Evolutionary conservation across 1,140 invertebrate genomes (phyloP).

Genomic region (Caenorhabditis brenneri): DNA sequence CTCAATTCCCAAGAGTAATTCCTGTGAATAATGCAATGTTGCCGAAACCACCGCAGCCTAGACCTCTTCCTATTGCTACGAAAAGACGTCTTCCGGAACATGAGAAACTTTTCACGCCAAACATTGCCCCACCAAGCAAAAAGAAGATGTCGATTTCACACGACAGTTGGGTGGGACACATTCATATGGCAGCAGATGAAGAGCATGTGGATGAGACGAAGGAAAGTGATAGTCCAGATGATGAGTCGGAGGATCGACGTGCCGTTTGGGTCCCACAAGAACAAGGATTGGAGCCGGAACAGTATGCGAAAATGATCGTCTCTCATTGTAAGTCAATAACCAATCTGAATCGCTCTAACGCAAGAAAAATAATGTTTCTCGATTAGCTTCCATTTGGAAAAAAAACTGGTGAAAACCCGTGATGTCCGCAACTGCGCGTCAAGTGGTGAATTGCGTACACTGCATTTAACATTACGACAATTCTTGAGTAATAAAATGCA

Average conservation of each 20-base stretch:
- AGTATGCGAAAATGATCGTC: background rate
- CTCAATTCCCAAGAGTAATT: background rate
- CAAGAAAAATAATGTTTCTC: no score
- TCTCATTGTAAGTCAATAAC: background rate
- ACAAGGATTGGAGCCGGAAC: background rate
- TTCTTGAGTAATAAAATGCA: no score
- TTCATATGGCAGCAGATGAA: background rate
- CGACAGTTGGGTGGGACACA: background rate
- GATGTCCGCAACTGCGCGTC: no score
- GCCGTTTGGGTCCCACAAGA: conserved; percentile 1
- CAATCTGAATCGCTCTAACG: no score
- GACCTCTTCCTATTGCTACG: background rate
- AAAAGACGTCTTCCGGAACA: background rate
- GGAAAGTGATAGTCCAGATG: background rate
- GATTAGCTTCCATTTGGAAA: no score
- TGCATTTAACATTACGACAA: no score
- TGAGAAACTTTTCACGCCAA: background rate
- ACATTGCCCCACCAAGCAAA: background rate
- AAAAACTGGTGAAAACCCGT: no score
- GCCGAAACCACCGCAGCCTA: background rate
- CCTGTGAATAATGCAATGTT: background rate
- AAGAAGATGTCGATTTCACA: background rate
- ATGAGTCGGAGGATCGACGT: background rate
- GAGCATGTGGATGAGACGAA: background rate
- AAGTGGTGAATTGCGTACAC: no score